Base-by-base conservation (phyloP, 2,888 invertebrate species). In the Diogma glabrata region DNA sequence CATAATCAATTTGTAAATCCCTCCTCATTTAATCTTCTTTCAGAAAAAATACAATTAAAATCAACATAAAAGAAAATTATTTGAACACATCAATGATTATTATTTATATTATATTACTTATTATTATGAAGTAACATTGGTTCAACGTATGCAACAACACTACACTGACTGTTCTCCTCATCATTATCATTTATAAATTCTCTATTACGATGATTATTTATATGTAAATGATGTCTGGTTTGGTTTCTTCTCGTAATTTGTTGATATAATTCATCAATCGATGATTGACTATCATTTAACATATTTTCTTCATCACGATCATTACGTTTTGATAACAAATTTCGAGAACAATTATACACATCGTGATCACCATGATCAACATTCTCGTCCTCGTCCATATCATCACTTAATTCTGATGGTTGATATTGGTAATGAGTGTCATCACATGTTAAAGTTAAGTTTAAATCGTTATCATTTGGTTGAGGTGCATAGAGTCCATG, bases 221-320 rank as follows among this genome's bases (percentile, higher is more conserved):
- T n/a, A 43, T 43, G 43, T 3, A 10, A n/a, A 2, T 57, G 53
- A 16, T 28, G 28, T 6, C 19, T 17, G 16, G 17, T 17, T 28
- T 47, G 19, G 19, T 43, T 17, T 3, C 67, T 60, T 14, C 65
- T 59, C 26, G 67, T 70, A 54, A 84, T 83, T 60, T 81, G 81
- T 58, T 83, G 81, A 62, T 84, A 84, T 8, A 84, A 68, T 61
- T 82, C 82, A 60, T 84, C 84, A 48, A 84, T 70, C 9, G 70
- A 69, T 20, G 63, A 60, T 49, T 67, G 65, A 53, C 65, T 63
- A 19, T 59, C 60, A 24, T 54, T 46, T 22, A 51, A 17, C 19
- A 43, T 14, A 14, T 53, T 19, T 19, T 28, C 36, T 20, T 52
- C 47, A 17, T 51, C 50, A 7, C 38, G 28, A 49, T 58, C 58